Evolutionary conservation across 2,888 invertebrate genomes (phyloP), one percentile per base, ranked within the genome.

Genomic region (Autographa pulchrina): DNA sequence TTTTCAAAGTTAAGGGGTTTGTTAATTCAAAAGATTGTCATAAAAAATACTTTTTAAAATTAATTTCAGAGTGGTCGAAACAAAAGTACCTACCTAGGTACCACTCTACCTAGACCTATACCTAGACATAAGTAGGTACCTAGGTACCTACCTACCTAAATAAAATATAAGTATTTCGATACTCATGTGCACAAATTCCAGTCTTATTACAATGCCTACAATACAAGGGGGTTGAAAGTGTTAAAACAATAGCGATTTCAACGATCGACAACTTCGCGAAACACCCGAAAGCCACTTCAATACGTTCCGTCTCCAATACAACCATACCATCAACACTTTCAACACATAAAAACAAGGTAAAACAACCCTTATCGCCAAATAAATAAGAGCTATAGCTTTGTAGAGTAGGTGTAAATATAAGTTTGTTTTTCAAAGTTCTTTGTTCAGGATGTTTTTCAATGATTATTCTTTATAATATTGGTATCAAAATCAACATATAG

Each of bases 221-320:
- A 88, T 85, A 88, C 86, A 84, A 86, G 88, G 87, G 90, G 88
- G 88, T 85, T 80, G 78, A 69, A 84, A 92, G 91, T 90, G 86
- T 89, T 82, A 85, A 91, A 91, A 93, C 93, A 93, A 93, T 91
- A 88, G 88, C 86, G 75, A 85, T 86, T 88, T 89, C 88, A 76
- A 85, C 85, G 77, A 76, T 81, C 83, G 85, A 89, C 86, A 85
- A 88, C 88, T 87, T 87, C 82, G 84, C 86, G 84, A 87, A 88
- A 88, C 88, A 88, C 75, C 85, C 84, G 83, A 87, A 89, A 89
- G 86, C 87, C 89, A 89, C 91, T 92, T 85, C 84, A 89, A 85
- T 85, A 78, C 81, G 84, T 84, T 86, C 85, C 85, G 85, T 86
- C 78, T 82, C 77, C 75, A 65, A 74, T 72, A 76, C 84, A 73